Percentiles rank a stretch among this genome's conserved stretches.
Evolutionary conservation across 2,113 vertebrate genomes (phyloP).

Genomic region (Prolemur simus): DNA sequence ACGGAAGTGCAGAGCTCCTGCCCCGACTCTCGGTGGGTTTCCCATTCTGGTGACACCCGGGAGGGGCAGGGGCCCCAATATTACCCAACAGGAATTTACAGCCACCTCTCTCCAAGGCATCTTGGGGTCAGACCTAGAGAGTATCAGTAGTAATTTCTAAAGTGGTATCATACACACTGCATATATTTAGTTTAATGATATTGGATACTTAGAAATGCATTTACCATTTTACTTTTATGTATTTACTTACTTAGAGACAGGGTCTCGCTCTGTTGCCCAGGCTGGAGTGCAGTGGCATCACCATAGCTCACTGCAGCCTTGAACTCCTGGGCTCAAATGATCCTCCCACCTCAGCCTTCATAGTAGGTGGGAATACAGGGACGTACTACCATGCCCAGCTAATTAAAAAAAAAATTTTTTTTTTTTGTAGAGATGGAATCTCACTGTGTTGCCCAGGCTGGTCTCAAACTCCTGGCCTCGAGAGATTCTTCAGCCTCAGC

Average conservation of each 20-base stretch:
- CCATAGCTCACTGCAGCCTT: neutral
- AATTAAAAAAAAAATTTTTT: too few relatives aligned
- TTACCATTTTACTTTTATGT: neutral
- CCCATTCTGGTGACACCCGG: neutral
- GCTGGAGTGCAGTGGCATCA: neutral
- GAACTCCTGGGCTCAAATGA: neutral
- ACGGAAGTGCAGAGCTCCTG: neutral
- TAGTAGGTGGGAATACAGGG: too few relatives aligned
- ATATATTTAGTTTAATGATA: neutral
- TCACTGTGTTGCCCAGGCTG: too few relatives aligned
- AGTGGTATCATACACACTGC: neutral
- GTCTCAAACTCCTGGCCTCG: too few relatives aligned
- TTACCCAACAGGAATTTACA: neutral
- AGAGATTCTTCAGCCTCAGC: too few relatives aligned
- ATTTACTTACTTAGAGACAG: neutral
- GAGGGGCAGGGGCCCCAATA: neutral
- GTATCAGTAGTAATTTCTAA: neutral
- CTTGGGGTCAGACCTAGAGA: neutral
- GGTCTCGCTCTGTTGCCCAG: neutral
- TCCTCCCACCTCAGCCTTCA: too few relatives aligned
- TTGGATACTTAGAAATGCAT: neutral
- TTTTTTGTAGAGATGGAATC: too few relatives aligned
- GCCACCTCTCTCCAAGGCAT: neutral
- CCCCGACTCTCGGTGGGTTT: neutral
- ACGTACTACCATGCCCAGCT: too few relatives aligned